Conservation (phyloP, 2,888 invertebrate species). For the Torymus auratus region DNA sequence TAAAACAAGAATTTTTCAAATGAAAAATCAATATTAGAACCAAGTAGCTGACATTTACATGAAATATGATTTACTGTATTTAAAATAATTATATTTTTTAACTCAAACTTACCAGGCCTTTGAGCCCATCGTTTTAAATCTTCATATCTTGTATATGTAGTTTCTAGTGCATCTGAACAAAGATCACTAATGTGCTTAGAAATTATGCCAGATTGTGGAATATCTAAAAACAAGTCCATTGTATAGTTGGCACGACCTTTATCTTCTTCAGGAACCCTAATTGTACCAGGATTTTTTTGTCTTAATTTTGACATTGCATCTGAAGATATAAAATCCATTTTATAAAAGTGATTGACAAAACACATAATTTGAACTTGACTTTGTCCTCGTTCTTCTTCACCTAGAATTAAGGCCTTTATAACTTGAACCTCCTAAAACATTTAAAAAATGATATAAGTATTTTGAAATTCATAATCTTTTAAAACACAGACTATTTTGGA, state of each 20-base stretch:
- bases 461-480: not conserved
- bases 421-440: constrained; percentile 91
- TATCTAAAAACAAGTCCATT: constrained; percentile 88
- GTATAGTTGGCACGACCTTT: constrained; percentile 89
- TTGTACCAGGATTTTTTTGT: constrained; percentile 92
- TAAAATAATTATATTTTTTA: constrained; percentile 1
- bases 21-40: constrained; percentile 5
- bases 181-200: constrained; percentile 86
- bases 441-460: constrained; percentile 33
- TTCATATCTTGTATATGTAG: constrained; percentile 86
- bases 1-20: constrained; percentile 16
- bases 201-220: constrained; percentile 83
- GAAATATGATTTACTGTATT: not conserved
- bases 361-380: constrained; percentile 93
- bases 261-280: constrained; percentile 94
- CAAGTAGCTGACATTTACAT: not conserved
- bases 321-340: constrained; percentile 95
- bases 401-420: constrained; percentile 90
- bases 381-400: constrained; percentile 95
- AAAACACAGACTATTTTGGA: too few species aligned
- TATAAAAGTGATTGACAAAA: constrained; percentile 92
- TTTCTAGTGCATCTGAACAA: constrained; percentile 87
- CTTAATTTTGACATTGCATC: constrained; percentile 97
- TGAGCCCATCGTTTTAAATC: constrained; percentile 90
- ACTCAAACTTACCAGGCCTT: constrained; percentile 81